Conservation (phyloP, 2,797 vertebrate genomes). For the Podarcis lilfordi region DNA sequence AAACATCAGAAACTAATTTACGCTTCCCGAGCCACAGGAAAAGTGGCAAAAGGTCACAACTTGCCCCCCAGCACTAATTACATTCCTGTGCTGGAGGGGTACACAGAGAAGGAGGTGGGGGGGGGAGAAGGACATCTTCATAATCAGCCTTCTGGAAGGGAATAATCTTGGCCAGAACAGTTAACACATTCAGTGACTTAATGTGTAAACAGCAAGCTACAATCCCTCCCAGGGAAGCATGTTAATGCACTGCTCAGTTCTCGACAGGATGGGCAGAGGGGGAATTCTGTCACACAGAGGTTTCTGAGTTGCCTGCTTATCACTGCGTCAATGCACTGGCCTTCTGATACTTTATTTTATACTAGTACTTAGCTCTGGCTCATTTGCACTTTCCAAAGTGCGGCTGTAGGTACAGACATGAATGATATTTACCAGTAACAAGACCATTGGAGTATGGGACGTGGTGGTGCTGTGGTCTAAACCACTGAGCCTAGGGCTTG, state of each 20-base stretch:
- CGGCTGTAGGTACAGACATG: too few species aligned
- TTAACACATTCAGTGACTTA: conserved; percentile 57
- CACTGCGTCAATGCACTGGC: background rate
- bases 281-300: background rate
- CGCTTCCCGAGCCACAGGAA: conserved; percentile 51
- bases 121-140: fast-evolving
- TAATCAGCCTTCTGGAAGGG: conserved; percentile 34
- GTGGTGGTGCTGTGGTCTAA: too few species aligned
- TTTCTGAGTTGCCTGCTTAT: background rate
- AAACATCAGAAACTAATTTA: conserved; percentile 53
- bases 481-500: too few species aligned
- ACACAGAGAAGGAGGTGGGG: background rate
- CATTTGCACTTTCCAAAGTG: too few species aligned
- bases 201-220: background rate
- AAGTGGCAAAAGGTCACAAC: conserved; percentile 62
- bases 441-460: too few species aligned
- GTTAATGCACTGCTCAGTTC: fast-evolving
- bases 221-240: background rate
- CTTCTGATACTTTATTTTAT: background rate
- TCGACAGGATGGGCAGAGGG: background rate
- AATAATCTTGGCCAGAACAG: conserved; percentile 34
- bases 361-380: too few species aligned
- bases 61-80: conserved; percentile 60
- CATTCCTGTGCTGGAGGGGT: background rate
- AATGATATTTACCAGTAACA: too few species aligned